Base-by-base conservation (phyloP, 2,797 vertebrate species). In the Enteromius anoplus region DNA sequence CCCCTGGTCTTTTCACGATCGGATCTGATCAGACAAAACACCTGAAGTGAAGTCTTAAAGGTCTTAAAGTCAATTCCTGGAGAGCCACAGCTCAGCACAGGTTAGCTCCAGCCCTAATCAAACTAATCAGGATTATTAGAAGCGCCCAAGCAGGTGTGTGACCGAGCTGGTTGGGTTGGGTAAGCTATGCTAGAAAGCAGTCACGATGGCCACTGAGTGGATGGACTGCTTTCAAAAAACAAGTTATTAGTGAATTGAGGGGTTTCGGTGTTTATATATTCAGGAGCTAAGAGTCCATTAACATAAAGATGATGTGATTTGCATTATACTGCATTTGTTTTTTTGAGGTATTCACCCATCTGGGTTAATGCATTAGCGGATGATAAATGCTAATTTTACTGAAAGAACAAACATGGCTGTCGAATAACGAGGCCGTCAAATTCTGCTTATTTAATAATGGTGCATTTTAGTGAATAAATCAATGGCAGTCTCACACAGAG, bases 241-340 rank as follows among this genome's bases (percentile, higher is more conserved):
- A 53, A 68, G 37, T 68, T 76, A 76, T 77, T 83, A 83, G 37
- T 17, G 2, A 19, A 58, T 17, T 45, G 14, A 69, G 49, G 14
- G 37, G 17, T 34, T 60, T 0, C 7, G 12, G 53, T 26, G 81
- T 77, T 69, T 69, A 62, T 82, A 55, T 55, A 68, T 58, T 53
- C 62, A 82, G 49, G 37, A 58, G 64, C 76, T 58, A 76, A 82
- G 49, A 83, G 73, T 15, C 64, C 37, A 83, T 83, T 83, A 76
- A 58, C 64, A 76, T 82, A 83, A 83, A 68, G 37, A 77, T 45
- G 64, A 76, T 68, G 72, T 68, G 49, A 75, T 68, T 82, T 82
- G 81, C 64, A 76, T 82, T 53, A 58, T 58, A 64, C 49, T 9
- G 62, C 34, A 66, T 82, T 82, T 68, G 45, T 82, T 82, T 51